These are phyloP conservation scores for Cyanocitta stelleri DNA, from an alignment of 2,113 vertebrate species.

Conservation along the genomic window DNA sequence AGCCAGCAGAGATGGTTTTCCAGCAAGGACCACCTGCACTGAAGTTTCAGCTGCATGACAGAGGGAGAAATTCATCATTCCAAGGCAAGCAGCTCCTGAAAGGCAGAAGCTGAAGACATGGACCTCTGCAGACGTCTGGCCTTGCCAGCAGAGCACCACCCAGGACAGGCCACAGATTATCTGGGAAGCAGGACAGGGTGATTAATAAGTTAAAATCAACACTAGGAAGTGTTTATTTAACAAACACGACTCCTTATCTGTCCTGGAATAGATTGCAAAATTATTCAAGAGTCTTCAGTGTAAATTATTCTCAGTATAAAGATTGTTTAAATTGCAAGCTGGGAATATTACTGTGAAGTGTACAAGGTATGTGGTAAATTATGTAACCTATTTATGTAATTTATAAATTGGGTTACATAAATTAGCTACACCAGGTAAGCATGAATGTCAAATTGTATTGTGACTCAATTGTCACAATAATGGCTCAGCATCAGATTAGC, in stretches of 20 bases:
- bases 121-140: neutral
- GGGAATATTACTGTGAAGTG: conserved; percentile 49
- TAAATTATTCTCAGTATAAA: conserved; percentile 37
- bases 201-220: conserved; percentile 12
- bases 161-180: neutral
- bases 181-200: neutral
- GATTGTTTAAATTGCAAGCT: conserved; percentile 40
- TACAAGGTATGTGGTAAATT: conserved; percentile 59
- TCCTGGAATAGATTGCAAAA: conserved; percentile 25
- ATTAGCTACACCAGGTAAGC: conserved; percentile 52
- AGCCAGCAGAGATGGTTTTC: neutral
- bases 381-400: conserved; percentile 52
- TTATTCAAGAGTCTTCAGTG: conserved; percentile 36
- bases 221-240: neutral
- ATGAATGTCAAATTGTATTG: conserved; percentile 44
- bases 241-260: neutral
- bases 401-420: conserved; percentile 61
- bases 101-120: neutral
- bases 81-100: neutral
- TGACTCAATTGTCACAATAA: conserved; percentile 49
- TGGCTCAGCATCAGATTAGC: conserved; percentile 41
- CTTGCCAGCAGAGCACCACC: neutral
- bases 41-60: neutral
- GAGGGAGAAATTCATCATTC: neutral
- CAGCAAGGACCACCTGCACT: neutral